phyloP scores from a whole-genome alignment of 2,113 vertebrate species.

The Prunella fulvescens region DNA sequence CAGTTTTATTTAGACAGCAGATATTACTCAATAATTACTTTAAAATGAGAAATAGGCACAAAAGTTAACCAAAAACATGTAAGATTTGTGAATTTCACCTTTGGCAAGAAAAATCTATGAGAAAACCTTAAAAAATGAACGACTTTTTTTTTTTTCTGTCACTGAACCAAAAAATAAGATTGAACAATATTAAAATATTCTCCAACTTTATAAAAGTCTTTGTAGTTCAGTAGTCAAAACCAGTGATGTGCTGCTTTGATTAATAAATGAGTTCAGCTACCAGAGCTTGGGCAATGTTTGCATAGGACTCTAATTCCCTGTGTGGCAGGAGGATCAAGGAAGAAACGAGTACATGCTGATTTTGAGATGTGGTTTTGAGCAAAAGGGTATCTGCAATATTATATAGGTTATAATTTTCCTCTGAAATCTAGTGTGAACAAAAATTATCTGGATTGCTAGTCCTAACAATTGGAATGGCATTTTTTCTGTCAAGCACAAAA shows the following conservation, averaged over 20 bases:
- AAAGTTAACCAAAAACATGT: rapidly evolving
- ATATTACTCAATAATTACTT: background rate
- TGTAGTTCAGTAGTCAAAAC: background rate
- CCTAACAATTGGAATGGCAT: background rate
- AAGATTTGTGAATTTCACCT: background rate
- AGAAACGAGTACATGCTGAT: background rate
- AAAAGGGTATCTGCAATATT: background rate
- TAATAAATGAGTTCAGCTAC: background rate
- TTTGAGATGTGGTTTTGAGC: background rate
- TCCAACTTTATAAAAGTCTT: background rate
- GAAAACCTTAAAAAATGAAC: background rate
- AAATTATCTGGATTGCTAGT: background rate
- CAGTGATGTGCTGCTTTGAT: background rate
- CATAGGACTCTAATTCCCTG: background rate
- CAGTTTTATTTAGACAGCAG: background rate
- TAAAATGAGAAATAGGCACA: background rate
- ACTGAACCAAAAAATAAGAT: background rate
- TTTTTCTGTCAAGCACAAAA: background rate
- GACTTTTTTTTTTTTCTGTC: background rate
- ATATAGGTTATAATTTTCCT: background rate
- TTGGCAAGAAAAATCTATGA: background rate
- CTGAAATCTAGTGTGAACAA: background rate
- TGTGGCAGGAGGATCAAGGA: background rate
- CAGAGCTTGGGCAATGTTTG: background rate
- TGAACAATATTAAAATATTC: background rate